These are phyloP conservation scores for Pristionchus arcanus DNA, from an alignment of 2,888 invertebrate species.

Conservation along the genomic window DNA sequence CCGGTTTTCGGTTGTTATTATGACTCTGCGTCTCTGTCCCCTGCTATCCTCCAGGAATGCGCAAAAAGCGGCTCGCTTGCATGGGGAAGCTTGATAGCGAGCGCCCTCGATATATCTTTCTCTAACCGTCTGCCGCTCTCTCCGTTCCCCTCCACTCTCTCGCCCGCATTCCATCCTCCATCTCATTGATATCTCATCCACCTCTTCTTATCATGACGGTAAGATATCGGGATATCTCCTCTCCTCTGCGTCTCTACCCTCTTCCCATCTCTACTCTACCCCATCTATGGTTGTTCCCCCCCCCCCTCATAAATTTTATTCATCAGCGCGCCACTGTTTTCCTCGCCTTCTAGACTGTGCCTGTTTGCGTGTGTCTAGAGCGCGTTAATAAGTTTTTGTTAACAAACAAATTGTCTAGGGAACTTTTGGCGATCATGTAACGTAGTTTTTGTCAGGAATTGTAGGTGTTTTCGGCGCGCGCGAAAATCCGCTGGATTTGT, in stretches of 20 bases:
- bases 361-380: neutral
- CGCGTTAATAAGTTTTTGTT: neutral
- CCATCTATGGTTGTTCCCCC: neutral
- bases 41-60: neutral
- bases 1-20: neutral
- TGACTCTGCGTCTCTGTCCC: neutral
- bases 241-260: slow-evolving; percentile 25
- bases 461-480: neutral
- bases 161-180: neutral
- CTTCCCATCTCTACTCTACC: neutral
- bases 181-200: slow-evolving; percentile 2
- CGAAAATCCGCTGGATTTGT: neutral
- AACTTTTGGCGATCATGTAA: neutral
- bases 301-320: neutral
- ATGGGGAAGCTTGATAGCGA: neutral
- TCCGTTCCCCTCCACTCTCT: slow-evolving; percentile 39
- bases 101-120: neutral
- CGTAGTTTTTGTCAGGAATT: neutral
- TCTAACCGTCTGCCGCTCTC: slow-evolving; percentile 44
- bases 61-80: slow-evolving; percentile 13
- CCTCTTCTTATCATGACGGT: slow-evolving; percentile 35
- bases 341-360: neutral
- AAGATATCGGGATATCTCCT: slow-evolving; percentile 11
- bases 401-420: neutral
- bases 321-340: neutral